Evolutionary conservation across 2,888 invertebrate species (phyloP), one percentile per base, ranked within the genome.

Genomic region (Mantis religiosa): DNA sequence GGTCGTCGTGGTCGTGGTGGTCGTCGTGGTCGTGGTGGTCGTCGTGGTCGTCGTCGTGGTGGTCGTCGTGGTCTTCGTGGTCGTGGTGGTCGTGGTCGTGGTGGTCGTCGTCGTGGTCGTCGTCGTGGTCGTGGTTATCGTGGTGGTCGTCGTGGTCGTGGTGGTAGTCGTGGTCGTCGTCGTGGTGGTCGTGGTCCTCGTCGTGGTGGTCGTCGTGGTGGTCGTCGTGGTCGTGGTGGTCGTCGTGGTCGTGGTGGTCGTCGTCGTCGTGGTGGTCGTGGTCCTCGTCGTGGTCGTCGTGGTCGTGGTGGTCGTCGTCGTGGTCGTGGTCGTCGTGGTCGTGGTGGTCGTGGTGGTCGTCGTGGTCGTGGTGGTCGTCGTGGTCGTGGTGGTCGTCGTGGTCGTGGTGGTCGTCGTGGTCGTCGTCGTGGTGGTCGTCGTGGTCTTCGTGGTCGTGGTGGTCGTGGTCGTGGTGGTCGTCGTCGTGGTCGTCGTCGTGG

Each of bases 401-500:
- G 85, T 85, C 82, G 90, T 83, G 20, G 84, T 28, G 81, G 82
- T 28, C 28, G 85, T 87, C 25, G 81, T 87, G 82, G 85, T 84
- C 87, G 86, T 89, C 71, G 87, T 88, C 81, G 86, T 90, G 89
- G 89, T 83, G 89, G 88, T n/a, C n/a, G n/a, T n/a, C n/a, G n/a
- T n/a, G n/a, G n/a, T n/a, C n/a, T n/a, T n/a, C n/a, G n/a, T n/a
- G 47, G 88, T 15, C 25, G 87, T 81, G 82, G 86, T 81, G 81
- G 81, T 81, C 81, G 81, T 81, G 14, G 81, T 81, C 81, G 81
- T 81, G 14, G 81, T 81, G 81, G 81, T 81, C 81, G 81, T 81
- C 81, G 81, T 47, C 41, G 87, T 54, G 27, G 87, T 82, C 28
- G 86, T 54, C 82, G 88, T 94, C 91, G 92, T 94, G 0, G 92